A percentile compares a stretch with the other conserved stretches of the same genome.
phyloP scores from a whole-genome alignment of 2,113 vertebrate genomes.

The Gadus chalcogrammus region DNA sequence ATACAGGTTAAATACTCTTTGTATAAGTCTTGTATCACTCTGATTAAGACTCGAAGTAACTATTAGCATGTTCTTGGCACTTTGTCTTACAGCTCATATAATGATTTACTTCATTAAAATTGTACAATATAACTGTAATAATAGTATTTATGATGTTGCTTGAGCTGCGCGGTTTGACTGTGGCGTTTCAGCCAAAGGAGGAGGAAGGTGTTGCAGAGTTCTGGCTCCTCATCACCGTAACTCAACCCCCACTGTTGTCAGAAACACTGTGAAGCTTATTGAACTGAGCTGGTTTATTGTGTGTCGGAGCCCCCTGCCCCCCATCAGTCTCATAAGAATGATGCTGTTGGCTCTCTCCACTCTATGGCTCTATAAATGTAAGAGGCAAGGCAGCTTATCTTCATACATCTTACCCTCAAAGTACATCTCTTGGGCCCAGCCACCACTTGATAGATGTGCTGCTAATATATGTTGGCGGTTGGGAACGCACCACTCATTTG shows the following conservation, averaged over 20 bases:
- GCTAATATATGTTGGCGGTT: constrained; percentile 42
- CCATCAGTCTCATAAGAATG: constrained; percentile 57
- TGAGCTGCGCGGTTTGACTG: too few species aligned
- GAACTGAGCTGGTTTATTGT: constrained; percentile 11
- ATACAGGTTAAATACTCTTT: too few species aligned
- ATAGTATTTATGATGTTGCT: too few species aligned
- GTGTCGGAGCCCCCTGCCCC: constrained; percentile 12
- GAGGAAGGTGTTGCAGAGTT: too few species aligned
- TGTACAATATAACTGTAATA: too few species aligned
- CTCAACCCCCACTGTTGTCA: constrained; percentile 21
- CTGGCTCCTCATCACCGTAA: constrained; percentile 29
- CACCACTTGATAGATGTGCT: constrained; percentile 35
- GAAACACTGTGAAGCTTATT: constrained; percentile 41
- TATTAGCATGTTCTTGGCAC: too few species aligned
- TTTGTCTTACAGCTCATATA: too few species aligned
- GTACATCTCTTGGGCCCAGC: constrained; percentile 29
- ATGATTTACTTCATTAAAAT: too few species aligned
- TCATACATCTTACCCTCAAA: constrained; percentile 31
- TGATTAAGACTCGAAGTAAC: too few species aligned
- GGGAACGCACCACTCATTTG: constrained; percentile 28
- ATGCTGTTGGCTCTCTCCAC: constrained; percentile 52
- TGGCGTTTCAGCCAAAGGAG: too few species aligned
- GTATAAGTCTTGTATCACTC: too few species aligned
- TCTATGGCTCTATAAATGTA: constrained; percentile 55
- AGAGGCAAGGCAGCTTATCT: constrained; percentile 46